Evolutionary conservation across 2,888 invertebrate species (phyloP).

Genomic region (Leptinotarsa peninsularis): DNA sequence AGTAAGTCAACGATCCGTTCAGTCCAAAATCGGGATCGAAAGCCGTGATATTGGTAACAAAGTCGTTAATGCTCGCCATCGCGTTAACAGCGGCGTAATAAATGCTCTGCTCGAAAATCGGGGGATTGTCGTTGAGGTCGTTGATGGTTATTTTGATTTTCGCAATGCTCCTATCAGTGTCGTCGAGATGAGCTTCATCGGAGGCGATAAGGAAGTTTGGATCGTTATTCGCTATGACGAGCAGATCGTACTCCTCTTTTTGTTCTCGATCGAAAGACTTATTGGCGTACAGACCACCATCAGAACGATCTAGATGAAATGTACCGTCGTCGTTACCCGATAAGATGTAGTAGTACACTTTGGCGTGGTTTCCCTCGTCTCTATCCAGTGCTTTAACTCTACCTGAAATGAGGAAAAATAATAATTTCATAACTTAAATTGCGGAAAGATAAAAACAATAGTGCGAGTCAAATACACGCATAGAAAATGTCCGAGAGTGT

Average conservation of each 20-base stretch:
- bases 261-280: conserved; percentile 86
- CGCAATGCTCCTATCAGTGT: conserved; percentile 76
- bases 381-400: conserved; percentile 79
- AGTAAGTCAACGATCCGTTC: conserved; percentile 86
- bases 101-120: conserved; percentile 66
- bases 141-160: conserved; percentile 78
- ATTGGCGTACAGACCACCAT: conserved; percentile 84
- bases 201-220: conserved; percentile 76
- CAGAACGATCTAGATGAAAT: conserved; percentile 83
- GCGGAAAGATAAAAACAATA: background rate
- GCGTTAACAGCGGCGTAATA: conserved; percentile 76
- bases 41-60: conserved; percentile 81
- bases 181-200: conserved; percentile 67
- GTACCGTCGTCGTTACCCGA: conserved; percentile 81
- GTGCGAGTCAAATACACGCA: too few species aligned
- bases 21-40: conserved; percentile 85
- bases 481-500: too few species aligned
- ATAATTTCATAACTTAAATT: background rate
- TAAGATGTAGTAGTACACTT: conserved; percentile 86
- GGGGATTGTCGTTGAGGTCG: conserved; percentile 89
- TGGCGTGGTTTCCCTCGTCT: conserved; percentile 84
- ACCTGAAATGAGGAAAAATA: conserved; percentile 62
- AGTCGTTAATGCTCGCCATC: conserved; percentile 81
- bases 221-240: conserved; percentile 86
- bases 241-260: conserved; percentile 79